phyloP scores from a whole-genome alignment of 2,888 invertebrate genomes.

The Empis stercorea region DNA sequence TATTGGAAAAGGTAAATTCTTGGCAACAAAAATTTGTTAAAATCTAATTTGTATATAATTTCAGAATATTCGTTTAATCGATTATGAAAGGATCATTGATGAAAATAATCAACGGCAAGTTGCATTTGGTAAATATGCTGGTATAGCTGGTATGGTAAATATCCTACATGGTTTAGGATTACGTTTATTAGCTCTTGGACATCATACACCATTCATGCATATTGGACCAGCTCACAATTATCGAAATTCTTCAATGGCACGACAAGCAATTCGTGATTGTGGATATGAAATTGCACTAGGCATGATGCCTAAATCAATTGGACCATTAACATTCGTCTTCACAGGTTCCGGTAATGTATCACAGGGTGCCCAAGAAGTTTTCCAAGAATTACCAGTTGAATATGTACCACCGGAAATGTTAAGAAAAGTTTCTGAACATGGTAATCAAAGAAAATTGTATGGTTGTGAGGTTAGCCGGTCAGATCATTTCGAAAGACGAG shows the following conservation, averaged over 20 bases:
- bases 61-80: slow-evolving; percentile 80
- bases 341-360: slow-evolving; percentile 97
- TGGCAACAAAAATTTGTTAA: too few relatives aligned
- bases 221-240: slow-evolving; percentile 99
- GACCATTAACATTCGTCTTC: slow-evolving; percentile 94
- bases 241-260: slow-evolving; percentile 92
- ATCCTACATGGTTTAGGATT: slow-evolving; percentile 95
- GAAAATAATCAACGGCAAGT: slow-evolving; percentile 80
- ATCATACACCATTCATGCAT: slow-evolving; percentile 99
- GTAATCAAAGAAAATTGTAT: slow-evolving; percentile 94
- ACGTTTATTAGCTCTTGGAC: slow-evolving; percentile 79
- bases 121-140: slow-evolving; percentile 97
- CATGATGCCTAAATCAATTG: slow-evolving; percentile 95
- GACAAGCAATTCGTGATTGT: slow-evolving; percentile 95
- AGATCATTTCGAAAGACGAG: slow-evolving; percentile 85
- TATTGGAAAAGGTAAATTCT: slow-evolving; percentile 69
- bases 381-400: slow-evolving; percentile 94
- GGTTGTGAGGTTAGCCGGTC: slow-evolving; percentile 89
- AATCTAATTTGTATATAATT: slow-evolving; percentile 21
- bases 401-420: slow-evolving; percentile 93
- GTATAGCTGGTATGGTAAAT: slow-evolving; percentile 97
- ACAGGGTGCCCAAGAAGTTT: slow-evolving; percentile 83
- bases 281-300: slow-evolving; percentile 95
- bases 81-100: slow-evolving; percentile 94
- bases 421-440: slow-evolving; percentile 90